Conservation (phyloP, 1,140 invertebrate species). For the Hirudo medicinalis region DNA sequence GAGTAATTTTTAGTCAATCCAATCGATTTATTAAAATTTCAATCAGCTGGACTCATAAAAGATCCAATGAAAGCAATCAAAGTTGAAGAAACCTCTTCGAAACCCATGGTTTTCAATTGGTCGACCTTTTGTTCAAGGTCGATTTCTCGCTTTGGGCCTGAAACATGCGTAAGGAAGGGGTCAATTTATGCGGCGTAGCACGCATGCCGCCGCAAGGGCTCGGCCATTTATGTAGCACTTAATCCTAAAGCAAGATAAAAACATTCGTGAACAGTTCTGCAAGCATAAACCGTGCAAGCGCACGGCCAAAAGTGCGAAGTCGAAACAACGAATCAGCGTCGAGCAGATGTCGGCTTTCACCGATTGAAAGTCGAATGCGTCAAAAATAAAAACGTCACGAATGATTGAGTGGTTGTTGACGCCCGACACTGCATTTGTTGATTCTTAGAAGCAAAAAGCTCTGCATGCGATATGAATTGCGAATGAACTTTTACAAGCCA, state of each 20-base stretch:
- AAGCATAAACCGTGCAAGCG: too few species aligned
- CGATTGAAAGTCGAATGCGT: not conserved
- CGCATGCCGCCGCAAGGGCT: too few species aligned
- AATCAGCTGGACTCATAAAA: not conserved
- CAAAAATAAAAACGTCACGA: not conserved
- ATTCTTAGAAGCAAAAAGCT: too few species aligned
- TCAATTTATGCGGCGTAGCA: not conserved
- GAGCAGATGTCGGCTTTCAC: too few species aligned
- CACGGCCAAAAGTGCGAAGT: too few species aligned
- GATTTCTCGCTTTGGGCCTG: conserved; percentile 30
- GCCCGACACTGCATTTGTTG: too few species aligned
- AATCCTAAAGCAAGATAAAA: too few species aligned
- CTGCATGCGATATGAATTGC: too few species aligned
- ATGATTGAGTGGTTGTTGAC: not conserved
- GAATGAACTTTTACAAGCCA: too few species aligned
- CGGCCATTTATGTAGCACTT: too few species aligned
- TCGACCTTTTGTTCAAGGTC: conserved; percentile 37
- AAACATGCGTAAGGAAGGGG: not conserved
- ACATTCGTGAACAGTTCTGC: too few species aligned
- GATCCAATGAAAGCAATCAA: not conserved
- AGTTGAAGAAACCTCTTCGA: conserved; percentile 41
- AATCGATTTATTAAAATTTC: not conserved
- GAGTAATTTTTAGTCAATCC: conserved; percentile 8
- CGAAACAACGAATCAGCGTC: too few species aligned
- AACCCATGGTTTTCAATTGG: conserved; percentile 43